A percentile compares a stretch with the other conserved stretches of the same genome.
These are phyloP conservation scores for Brotula barbata DNA, from an alignment of 2,797 vertebrate species.

Conservation along the genomic window DNA sequence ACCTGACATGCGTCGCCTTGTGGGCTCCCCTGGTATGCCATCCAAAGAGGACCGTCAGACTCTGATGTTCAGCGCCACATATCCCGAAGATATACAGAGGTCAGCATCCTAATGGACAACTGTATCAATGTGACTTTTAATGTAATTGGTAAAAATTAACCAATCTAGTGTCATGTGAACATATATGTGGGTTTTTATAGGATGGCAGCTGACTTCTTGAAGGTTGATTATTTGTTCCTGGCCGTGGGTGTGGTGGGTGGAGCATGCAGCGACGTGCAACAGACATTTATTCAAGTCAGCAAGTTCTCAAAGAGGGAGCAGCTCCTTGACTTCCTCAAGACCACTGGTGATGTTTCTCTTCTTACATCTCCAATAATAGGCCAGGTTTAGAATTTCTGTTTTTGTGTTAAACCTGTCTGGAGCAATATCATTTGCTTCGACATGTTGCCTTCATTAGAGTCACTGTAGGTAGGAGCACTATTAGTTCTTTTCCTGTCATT, in stretches of 20 bases:
- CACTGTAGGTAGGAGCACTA: too few relatives aligned
- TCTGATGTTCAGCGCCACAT: constrained; percentile 96
- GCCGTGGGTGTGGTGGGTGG: constrained; percentile 90
- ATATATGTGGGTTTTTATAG: constrained; percentile 61
- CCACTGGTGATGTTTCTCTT: constrained; percentile 76
- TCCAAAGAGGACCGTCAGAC: constrained; percentile 89
- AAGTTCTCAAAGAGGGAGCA: constrained; percentile 87
- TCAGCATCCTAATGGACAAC: constrained; percentile 25
- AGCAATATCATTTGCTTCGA: too few relatives aligned
- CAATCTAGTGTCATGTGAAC: background rate
- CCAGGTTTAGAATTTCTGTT: too few relatives aligned
- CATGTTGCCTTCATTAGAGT: too few relatives aligned
- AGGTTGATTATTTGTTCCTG: constrained; percentile 88
- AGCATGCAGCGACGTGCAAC: constrained; percentile 92
- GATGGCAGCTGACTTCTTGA: constrained; percentile 88
- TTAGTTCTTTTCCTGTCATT: too few relatives aligned
- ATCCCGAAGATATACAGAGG: constrained; percentile 90
- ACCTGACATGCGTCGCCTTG: constrained; percentile 86
- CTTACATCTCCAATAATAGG: too few relatives aligned
- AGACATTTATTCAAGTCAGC: constrained; percentile 83
- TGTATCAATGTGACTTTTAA: rapidly evolving
- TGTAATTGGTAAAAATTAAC: too few relatives aligned
- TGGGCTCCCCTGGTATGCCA: constrained; percentile 86
- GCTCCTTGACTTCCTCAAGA: constrained; percentile 85
- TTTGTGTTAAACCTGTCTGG: too few relatives aligned